These are phyloP conservation scores for Jordanella pulchra DNA, from an alignment of 2,797 vertebrate species.

Conservation along the genomic window DNA sequence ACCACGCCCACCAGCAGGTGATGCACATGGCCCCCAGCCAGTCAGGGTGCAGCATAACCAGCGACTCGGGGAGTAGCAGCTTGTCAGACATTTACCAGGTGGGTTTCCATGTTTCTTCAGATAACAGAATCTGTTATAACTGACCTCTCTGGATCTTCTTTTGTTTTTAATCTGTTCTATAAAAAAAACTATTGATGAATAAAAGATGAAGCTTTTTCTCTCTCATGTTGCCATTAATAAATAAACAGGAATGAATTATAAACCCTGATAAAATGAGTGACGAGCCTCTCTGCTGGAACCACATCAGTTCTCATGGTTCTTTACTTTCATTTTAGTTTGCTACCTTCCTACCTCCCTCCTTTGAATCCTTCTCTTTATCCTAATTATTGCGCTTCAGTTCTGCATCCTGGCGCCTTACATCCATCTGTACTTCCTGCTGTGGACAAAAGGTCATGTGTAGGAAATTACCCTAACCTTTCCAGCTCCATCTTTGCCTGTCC, in stretches of 20 bases:
- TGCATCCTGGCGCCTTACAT: conserved; percentile 36
- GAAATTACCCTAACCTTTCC: conserved; percentile 57
- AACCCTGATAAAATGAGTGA: background rate
- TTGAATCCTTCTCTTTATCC: conserved; percentile 13
- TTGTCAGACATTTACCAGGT: conserved; percentile 98
- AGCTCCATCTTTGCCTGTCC: conserved; percentile 21
- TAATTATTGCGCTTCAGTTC: conserved; percentile 50
- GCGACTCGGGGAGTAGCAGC: conserved; percentile 97
- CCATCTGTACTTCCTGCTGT: conserved; percentile 42
- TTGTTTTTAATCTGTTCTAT: background rate
- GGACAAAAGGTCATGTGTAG: conserved; percentile 59
- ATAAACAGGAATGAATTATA: conserved; percentile 4
- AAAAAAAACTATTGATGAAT: conserved; percentile 4
- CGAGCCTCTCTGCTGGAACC: conserved; percentile 6
- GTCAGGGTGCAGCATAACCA: conserved; percentile 96
- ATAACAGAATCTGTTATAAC: background rate
- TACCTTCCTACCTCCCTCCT: conserved; percentile 12
- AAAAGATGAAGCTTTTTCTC: conserved; percentile 1
- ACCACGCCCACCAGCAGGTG: conserved; percentile 90
- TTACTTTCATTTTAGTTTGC: conserved; percentile 7
- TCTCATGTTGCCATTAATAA: background rate
- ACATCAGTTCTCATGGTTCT: conserved; percentile 19
- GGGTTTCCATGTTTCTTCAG: conserved; percentile 8
- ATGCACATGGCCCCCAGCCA: conserved; percentile 93
- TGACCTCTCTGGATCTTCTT: background rate